Evolutionary conservation across 2,888 invertebrate genomes (phyloP), one percentile per base, ranked within the genome.

Genomic region (Meta bourneti): DNA sequence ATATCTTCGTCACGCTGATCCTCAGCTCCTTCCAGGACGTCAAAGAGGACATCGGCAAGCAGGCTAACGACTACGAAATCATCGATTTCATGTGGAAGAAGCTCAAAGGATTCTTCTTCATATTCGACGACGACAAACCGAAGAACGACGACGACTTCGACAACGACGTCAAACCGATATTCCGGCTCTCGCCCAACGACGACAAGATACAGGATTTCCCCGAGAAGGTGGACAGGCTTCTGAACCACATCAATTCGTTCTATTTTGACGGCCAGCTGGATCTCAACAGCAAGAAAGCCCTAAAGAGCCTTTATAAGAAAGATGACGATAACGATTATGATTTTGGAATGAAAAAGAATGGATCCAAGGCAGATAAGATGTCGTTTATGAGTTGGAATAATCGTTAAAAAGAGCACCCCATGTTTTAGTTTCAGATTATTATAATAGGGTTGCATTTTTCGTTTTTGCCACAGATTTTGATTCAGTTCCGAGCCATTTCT

Each of bases 51-150:
- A 93, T 94, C 49, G 94, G 94, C 7, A 94, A 95, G 75, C 95
- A 95, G 85, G 94, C 94, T 82, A 95, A 95, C 90, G 95, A 95
- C 92, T 95, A 95, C 93, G 95, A 95, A 93, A 95, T 95, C 94
- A 94, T 95, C 0, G 95, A 95, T 51, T 95, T 95, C 93, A 94
- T 95, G 94, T 92, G 94, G 93, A 93, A 92, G 72, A 93, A 93
- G 48, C 90, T 94, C 51, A 93, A 93, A 90, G 88, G 92, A 6
- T 93, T 94, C 85, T 86, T 94, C 69, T 94, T 94, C 48, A 91
- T 94, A 11, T 91, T 85, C 16, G 88, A 84, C 34, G 84, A 91
- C 19, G 93, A 90, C 70, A 90, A 91, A 54, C 85, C 83, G 6
- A 72, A 83, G 51, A 81, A 89, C 20, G 89, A 91, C 69, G 88